Evolutionary conservation across 2,888 invertebrate genomes (phyloP), one percentile per base, ranked within the genome.

Genomic region (Chrysina gloriosa): DNA sequence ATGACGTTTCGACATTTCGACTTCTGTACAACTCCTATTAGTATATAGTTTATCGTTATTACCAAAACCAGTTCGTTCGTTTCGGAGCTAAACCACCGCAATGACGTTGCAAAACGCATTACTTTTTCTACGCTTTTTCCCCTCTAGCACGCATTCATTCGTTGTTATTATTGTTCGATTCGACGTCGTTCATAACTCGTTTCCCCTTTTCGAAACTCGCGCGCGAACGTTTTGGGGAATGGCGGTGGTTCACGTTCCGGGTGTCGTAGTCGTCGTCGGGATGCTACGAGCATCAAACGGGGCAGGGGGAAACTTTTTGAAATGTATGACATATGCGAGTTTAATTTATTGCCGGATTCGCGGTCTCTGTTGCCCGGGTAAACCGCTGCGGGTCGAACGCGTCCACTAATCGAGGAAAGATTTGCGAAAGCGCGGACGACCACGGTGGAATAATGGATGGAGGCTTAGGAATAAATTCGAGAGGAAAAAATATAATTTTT

Each of bases 231-330:
- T 45, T 19, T 9, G 19, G 9, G 21, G 19, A 21, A 21, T 19
- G 2, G 52, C 23, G 19, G 48, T 5, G 21, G 52, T 5, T 27
- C 5, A n/a, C 11, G 4, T 31, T 5, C 56, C 16, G 6, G 1
- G 16, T 14, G 19, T n/a, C n/a, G 23, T 14, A 27, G 75, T 75
- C 73, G 74, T 72, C 73, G 69, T 72, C 31, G 27, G 14, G 63
- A 19, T 34, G 36, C 21, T 36, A 19, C n/a, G 61, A 36, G 25
- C 14, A 36, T 9, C 4, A 14, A 5, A 36, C 19, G 5, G 54
- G 36, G 36, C 1, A 23, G 0, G 1, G 36, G 36, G 39, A 36
- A 23, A 56, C 56, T 56, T 56, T 56, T 56, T 23, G 23, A 36
- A 56, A 36, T 36, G 21, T 36, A 56, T 56, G 56, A 56, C 36